Evolutionary conservation across 1,140 invertebrate genomes (phyloP).

Genomic region (Muscidifurax raptorellus): DNA sequence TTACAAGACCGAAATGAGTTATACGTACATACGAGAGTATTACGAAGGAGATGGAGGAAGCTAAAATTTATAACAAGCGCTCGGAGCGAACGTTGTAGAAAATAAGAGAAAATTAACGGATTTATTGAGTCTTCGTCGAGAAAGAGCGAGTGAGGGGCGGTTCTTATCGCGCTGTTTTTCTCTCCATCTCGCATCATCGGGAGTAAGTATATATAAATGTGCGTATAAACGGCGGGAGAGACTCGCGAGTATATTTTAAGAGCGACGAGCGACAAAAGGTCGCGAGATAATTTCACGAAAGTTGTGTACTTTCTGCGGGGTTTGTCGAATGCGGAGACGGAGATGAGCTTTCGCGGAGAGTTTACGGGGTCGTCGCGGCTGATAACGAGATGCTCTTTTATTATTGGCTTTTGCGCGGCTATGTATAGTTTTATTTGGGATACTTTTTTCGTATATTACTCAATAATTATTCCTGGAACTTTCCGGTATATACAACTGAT

Average conservation of each 20-base stretch:
- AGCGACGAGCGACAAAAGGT: conserved; percentile 46
- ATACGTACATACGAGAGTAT: neutral
- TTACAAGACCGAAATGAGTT: neutral
- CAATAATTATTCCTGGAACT: too few species aligned
- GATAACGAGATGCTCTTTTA: too few species aligned
- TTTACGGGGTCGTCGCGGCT: neutral
- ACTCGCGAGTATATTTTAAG: conserved; percentile 39
- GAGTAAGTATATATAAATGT: neutral
- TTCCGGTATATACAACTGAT: too few species aligned
- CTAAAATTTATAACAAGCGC: neutral
- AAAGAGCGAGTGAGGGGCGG: neutral
- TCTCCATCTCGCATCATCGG: neutral
- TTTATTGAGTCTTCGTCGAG: conserved; percentile 14
- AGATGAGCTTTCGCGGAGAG: neutral
- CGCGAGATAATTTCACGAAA: conserved; percentile 41
- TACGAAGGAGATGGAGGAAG: neutral
- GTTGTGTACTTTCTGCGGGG: neutral
- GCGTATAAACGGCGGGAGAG: neutral
- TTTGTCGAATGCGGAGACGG: neutral
- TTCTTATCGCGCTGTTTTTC: conserved; percentile 30
- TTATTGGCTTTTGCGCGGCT: too few species aligned
- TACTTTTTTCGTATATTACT: neutral
- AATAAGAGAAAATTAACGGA: conserved; percentile 25
- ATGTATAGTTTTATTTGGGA: neutral
- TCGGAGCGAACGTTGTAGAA: neutral